These are phyloP conservation scores for Psittacula cyanocephala DNA, from an alignment of 2,113 vertebrate species.

Conservation along the genomic window DNA sequence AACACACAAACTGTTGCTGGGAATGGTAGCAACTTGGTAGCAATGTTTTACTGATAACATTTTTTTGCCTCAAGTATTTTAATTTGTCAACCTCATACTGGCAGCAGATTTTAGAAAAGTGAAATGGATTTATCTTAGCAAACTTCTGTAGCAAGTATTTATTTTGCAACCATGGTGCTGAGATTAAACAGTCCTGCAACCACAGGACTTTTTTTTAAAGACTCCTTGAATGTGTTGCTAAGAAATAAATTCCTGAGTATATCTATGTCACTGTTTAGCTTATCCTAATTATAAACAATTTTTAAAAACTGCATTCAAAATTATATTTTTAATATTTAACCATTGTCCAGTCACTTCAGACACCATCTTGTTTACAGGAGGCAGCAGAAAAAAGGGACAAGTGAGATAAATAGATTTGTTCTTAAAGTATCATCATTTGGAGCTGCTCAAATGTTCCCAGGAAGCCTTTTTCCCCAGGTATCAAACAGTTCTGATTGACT, in stretches of 20 bases:
- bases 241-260: background rate
- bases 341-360: background rate
- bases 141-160: conserved; percentile 28
- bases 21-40: background rate
- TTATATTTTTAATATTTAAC: background rate
- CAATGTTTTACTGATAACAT: background rate
- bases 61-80: background rate
- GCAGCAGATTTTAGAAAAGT: background rate
- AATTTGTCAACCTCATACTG: background rate
- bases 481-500: background rate
- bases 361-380: background rate
- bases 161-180: conserved; percentile 52
- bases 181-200: conserved; percentile 19
- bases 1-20: background rate
- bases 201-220: background rate
- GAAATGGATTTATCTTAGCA: background rate
- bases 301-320: background rate
- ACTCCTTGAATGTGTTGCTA: background rate
- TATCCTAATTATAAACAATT: background rate
- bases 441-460: background rate
- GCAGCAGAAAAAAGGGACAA: background rate
- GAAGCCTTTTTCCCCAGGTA: background rate
- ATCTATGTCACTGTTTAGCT: background rate
- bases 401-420: background rate
- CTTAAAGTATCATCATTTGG: background rate